A percentile compares a stretch with the other conserved stretches of the same genome.
These are phyloP conservation scores for Eudasyphora cyanicolor DNA, from an alignment of 2,888 invertebrate species.

Conservation along the genomic window DNA sequence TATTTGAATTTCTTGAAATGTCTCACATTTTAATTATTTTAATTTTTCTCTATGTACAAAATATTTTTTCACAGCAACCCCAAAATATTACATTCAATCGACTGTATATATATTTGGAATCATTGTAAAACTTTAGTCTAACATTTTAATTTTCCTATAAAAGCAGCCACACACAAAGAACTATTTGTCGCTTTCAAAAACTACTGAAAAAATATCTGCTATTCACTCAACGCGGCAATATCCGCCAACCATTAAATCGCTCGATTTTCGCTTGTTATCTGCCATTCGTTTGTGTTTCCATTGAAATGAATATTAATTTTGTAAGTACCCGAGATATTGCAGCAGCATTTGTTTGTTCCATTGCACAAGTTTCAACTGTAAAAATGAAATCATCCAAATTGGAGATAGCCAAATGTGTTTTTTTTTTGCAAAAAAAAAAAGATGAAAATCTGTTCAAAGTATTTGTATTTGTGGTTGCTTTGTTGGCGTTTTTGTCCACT, in stretches of 20 bases:
- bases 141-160: neutral
- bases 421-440: neutral
- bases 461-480: neutral
- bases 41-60: too few species aligned
- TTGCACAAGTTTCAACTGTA: neutral
- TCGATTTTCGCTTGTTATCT: neutral
- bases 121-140: neutral
- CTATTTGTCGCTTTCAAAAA: neutral
- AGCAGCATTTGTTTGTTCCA: too few species aligned
- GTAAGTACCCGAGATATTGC: neutral
- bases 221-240: neutral
- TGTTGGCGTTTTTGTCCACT: neutral
- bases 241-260: neutral
- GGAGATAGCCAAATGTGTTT: neutral
- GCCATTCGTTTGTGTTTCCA: neutral
- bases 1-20: too few species aligned
- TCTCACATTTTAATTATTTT: too few species aligned
- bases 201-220: neutral
- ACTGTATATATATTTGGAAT: too few species aligned
- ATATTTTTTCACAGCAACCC: too few species aligned
- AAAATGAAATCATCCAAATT: neutral
- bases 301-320: conserved; percentile 18
- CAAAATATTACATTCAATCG: too few species aligned
- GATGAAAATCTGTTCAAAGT: neutral
- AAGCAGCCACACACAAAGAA: neutral